Conservation (phyloP, 35 echinoderm and acorn worm genomes). For the Chiridota heheva region DNA sequence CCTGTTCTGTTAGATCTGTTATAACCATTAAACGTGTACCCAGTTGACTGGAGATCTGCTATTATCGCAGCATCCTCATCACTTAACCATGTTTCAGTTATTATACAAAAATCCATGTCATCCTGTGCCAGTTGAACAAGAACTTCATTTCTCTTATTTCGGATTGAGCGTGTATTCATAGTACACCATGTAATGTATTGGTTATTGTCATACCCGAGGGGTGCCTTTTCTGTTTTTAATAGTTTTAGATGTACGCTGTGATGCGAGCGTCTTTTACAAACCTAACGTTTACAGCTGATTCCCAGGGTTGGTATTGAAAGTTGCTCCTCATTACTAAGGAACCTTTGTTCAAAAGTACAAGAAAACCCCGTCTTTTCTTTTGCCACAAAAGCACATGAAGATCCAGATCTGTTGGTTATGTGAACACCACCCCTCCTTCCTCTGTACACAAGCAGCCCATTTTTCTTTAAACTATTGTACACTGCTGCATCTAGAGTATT, state of each 20-base stretch:
- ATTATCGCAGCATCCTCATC: neutral
- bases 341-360: no score
- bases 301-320: no score
- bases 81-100: slow-evolving; percentile 2
- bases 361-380: no score
- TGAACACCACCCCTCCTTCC: no score
- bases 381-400: no score
- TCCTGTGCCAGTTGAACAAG: neutral
- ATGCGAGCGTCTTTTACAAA: no score
- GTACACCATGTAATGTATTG: neutral
- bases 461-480: no score
- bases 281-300: no score
- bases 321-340: no score
- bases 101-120: neutral
- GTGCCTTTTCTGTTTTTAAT: neutral
- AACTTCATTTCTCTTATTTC: neutral
- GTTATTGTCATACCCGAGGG: neutral
- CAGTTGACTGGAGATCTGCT: neutral
- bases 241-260: neutral
- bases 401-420: no score
- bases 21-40: neutral
- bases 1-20: neutral
- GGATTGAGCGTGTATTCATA: neutral
- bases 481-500: no score
- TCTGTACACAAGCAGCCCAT: no score